Base-by-base conservation (phyloP, 2,113 vertebrate genomes). In the Plectropomus leopardus region DNA sequence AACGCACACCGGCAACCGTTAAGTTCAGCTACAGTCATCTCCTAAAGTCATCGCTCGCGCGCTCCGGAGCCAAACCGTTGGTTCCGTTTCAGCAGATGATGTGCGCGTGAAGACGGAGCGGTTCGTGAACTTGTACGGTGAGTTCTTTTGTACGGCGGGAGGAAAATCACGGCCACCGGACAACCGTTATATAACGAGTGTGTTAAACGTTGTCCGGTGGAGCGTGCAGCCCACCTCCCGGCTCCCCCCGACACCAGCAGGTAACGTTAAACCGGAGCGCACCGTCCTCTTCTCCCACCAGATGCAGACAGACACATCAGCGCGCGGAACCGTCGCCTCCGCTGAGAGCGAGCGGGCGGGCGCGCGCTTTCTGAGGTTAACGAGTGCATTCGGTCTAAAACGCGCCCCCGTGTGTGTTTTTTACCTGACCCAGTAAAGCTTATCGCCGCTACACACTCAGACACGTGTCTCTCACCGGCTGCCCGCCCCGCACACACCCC, bases 241-340 rank as follows among this genome's bases (percentile, higher is more conserved):
- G 40, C 5, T 1, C 3, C 3, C 13, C 19, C 19, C 36, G 21
- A 45, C 66, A 72, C 30, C 65, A 44, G 75, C 80, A 85, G 86
- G 85, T 88, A 88, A 83, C 51, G 87, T 87, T 78, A 54, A 80
- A 86, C 54, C 72, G 72, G 68, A 83, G 86, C 75, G 72, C 81
- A 44, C 75, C 66, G 85, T 87, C 73, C 82, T 64, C 82, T 61
- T 87, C 79, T 15, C 57, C 26, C 76, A 85, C 73, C 90, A 90
- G 84, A 91, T 89, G 81, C 82, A 93, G 83, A 85, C 88, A 91
- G 84, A 93, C 90, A 94, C 85, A 92, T 90, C 87, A 86, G 88
- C 87, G 89, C 87, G 92, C 90, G 86, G 78, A 69, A 77, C 83
- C 79, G 86, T 73, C 76, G 85, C 71, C 76, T 83, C 64, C 71